Percentiles rank a stretch among this genome's conserved stretches.
phyloP scores from a whole-genome alignment of 2,797 vertebrate species.

The Leptodactylus fallax region DNA sequence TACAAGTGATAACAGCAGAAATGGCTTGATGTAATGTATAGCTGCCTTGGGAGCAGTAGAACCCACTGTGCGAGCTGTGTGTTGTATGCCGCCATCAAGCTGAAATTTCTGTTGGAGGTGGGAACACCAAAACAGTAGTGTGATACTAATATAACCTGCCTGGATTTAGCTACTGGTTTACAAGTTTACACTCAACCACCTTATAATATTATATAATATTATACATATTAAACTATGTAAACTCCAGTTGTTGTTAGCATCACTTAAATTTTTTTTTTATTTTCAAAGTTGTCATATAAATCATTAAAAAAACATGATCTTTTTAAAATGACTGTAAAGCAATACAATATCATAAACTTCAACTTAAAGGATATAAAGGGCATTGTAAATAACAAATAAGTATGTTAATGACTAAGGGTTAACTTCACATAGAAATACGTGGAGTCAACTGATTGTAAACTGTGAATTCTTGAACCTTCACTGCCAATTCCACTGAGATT shows the following conservation, averaged over 20 bases:
- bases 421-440: not conserved
- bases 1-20: too few relatives aligned
- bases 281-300: too few relatives aligned
- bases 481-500: conserved; percentile 32
- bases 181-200: not conserved
- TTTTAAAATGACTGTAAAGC: not conserved
- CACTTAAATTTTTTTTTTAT: not conserved
- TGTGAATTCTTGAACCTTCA: conserved; percentile 38
- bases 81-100: too few relatives aligned
- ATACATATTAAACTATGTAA: not conserved
- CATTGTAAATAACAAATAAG: not conserved
- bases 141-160: too few relatives aligned
- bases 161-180: not conserved
- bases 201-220: too few relatives aligned
- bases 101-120: too few relatives aligned
- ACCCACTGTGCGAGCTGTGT: too few relatives aligned
- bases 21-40: too few relatives aligned
- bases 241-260: not conserved
- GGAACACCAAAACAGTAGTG: too few relatives aligned
- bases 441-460: not conserved
- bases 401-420: not conserved
- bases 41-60: too few relatives aligned
- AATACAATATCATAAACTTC: not conserved
- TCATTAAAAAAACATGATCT: not conserved
- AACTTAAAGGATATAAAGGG: not conserved